phyloP scores from a whole-genome alignment of 2,888 invertebrate species.

The Polietes domitor region DNA sequence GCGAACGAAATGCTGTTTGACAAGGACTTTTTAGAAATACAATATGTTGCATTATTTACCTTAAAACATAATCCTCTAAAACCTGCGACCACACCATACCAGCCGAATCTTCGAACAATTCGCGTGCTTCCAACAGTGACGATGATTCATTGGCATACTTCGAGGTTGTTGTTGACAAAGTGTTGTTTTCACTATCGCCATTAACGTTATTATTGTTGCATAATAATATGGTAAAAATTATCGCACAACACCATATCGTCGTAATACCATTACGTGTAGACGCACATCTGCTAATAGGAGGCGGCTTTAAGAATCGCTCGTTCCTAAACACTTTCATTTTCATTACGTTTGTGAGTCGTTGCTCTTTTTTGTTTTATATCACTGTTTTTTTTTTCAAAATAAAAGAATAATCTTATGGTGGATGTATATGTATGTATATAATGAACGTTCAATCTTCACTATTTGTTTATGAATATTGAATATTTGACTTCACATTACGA shows the following conservation, averaged over 20 bases:
- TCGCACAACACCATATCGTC: conserved; percentile 66
- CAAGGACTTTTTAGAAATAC: too few species aligned
- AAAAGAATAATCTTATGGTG: too few species aligned
- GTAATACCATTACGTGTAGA: conserved; percentile 19
- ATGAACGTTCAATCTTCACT: not conserved
- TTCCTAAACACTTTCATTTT: conserved; percentile 72
- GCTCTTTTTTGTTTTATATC: too few species aligned
- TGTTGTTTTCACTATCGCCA: conserved; percentile 69
- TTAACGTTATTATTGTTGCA: conserved; percentile 73
- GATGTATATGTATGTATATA: not conserved
- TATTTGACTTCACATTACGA: not conserved
- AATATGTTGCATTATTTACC: conserved; percentile 75
- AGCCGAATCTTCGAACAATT: conserved; percentile 52
- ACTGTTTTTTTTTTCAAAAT: too few species aligned
- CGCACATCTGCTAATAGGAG: conserved; percentile 23
- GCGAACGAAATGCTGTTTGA: too few species aligned
- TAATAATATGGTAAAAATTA: conserved; percentile 74
- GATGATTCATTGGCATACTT: conserved; percentile 75
- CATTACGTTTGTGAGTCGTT: conserved; percentile 40
- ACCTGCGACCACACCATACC: conserved; percentile 83
- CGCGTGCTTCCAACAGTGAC: conserved; percentile 64
- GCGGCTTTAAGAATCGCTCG: conserved; percentile 30
- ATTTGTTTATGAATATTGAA: not conserved
- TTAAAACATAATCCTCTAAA: conserved; percentile 85
- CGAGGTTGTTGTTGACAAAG: conserved; percentile 59